These are phyloP conservation scores for Hylia prasina DNA, from an alignment of 2,113 vertebrate genomes.

Conservation along the genomic window DNA sequence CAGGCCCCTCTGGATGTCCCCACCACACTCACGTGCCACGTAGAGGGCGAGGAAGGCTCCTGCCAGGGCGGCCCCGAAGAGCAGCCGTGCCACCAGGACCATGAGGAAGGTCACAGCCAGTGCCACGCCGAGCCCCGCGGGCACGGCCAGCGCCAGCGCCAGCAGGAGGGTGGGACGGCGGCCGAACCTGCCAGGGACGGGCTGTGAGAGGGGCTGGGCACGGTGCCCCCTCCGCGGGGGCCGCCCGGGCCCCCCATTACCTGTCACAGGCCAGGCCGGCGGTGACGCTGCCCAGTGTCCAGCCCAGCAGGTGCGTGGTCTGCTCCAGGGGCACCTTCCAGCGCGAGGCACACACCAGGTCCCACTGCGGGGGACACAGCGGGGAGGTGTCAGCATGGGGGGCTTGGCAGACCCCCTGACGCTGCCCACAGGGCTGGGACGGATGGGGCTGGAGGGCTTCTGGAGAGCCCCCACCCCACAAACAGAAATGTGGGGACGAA, in stretches of 20 bases:
- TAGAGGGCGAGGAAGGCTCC: constrained; percentile 83
- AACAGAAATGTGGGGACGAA: not conserved
- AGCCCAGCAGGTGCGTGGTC: constrained; percentile 81
- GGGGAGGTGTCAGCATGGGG: fast-evolving
- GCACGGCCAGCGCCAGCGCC: constrained; percentile 73
- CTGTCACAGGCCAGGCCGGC: constrained; percentile 82
- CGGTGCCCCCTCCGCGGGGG: fast-evolving
- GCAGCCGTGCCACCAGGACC: constrained; percentile 75
- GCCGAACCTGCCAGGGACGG: constrained; percentile 71
- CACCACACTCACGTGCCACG: constrained; percentile 65
- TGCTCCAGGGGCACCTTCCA: constrained; percentile 88
- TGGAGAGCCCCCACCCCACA: not conserved
- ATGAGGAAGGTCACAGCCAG: constrained; percentile 68
- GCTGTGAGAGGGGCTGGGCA: not conserved
- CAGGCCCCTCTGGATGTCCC: fast-evolving
- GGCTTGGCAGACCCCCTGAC: too few species aligned
- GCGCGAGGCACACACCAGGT: constrained; percentile 77
- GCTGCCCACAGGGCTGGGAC: not conserved
- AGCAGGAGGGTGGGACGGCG: constrained; percentile 73
- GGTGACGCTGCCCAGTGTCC: constrained; percentile 79
- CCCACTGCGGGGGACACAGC: constrained; percentile 69
- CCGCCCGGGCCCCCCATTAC: not conserved
- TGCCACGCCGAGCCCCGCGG: constrained; percentile 70
- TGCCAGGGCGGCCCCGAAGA: constrained; percentile 73
- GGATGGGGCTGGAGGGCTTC: not conserved